Evolutionary conservation across 2,797 vertebrate species (phyloP).

Genomic region (Anniella stebbinsi): DNA sequence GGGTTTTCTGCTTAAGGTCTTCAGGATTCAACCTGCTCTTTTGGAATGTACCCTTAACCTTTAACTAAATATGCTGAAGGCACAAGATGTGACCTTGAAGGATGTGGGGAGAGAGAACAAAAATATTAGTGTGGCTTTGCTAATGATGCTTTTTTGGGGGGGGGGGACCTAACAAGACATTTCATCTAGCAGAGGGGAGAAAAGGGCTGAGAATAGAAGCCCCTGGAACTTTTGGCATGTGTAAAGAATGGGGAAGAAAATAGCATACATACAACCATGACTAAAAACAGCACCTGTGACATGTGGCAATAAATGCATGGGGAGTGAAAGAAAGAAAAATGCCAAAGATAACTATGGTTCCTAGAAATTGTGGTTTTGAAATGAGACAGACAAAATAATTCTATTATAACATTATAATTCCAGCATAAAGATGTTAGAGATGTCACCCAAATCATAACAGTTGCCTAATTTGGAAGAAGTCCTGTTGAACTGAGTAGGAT

Average conservation of each 20-base stretch:
- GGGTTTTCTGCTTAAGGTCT: not conserved
- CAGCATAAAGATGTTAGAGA: not conserved
- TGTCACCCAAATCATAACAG: not conserved
- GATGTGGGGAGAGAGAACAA: not conserved
- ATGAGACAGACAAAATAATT: not conserved
- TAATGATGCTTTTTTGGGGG: not conserved
- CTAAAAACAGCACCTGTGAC: not conserved
- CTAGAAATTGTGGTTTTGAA: not conserved
- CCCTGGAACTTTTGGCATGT: slow-evolving; percentile 18
- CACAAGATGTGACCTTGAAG: not conserved
- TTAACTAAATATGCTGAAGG: slow-evolving; percentile 7
- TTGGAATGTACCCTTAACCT: not conserved
- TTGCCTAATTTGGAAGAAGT: not conserved
- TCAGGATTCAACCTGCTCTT: not conserved
- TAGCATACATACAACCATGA: not conserved
- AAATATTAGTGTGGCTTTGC: not conserved
- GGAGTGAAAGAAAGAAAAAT: slow-evolving; percentile 7
- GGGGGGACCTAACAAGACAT: not conserved
- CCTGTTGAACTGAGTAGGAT: not conserved
- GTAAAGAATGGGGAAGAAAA: not conserved
- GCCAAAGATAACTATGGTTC: not conserved
- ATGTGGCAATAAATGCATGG: not conserved
- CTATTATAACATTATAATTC: too few species aligned
- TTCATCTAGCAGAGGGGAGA: not conserved
- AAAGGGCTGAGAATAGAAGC: slow-evolving; percentile 7